A percentile compares a stretch with the other conserved stretches of the same genome.
These are phyloP conservation scores for Galeopterus variegatus DNA, from an alignment of 2,113 vertebrate species.

Conservation along the genomic window DNA sequence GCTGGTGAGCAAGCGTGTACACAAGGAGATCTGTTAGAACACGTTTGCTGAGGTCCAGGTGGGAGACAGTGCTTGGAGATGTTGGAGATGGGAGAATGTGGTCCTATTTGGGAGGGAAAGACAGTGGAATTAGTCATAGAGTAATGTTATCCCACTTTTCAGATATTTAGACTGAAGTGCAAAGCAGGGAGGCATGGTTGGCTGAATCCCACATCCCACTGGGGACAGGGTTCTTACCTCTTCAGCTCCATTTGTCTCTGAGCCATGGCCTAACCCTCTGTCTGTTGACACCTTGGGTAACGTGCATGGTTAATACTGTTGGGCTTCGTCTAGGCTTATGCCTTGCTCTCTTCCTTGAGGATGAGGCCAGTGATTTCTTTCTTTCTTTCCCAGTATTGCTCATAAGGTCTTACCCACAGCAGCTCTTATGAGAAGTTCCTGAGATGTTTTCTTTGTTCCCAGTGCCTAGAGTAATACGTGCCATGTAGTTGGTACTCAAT, in stretches of 20 bases:
- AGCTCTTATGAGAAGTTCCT: not conserved
- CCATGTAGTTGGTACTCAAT: not conserved
- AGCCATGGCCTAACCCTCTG: not conserved
- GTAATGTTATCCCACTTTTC: fast-evolving
- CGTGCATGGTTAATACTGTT: fast-evolving
- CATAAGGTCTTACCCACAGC: not conserved
- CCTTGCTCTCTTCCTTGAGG: not conserved
- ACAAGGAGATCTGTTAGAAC: fast-evolving
- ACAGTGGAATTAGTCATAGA: fast-evolving
- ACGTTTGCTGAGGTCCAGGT: not conserved
- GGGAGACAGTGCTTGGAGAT: not conserved
- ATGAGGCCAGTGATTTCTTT: not conserved
- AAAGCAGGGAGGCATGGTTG: too few relatives aligned
- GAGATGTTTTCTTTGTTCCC: not conserved
- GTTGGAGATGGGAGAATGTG: not conserved
- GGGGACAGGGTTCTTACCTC: too few relatives aligned
- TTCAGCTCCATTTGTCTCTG: not conserved
- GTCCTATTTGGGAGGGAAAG: not conserved
- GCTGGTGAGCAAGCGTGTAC: too few relatives aligned
- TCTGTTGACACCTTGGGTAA: not conserved
- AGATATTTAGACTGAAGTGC: not conserved
- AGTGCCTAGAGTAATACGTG: fast-evolving
- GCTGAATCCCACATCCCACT: not conserved
- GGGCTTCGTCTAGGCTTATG: not conserved
- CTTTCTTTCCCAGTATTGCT: too few relatives aligned